These are phyloP conservation scores for Apostichopus parvimensis DNA, from an alignment of 35 echinoderm and acorn worm species.

Conservation along the genomic window DNA sequence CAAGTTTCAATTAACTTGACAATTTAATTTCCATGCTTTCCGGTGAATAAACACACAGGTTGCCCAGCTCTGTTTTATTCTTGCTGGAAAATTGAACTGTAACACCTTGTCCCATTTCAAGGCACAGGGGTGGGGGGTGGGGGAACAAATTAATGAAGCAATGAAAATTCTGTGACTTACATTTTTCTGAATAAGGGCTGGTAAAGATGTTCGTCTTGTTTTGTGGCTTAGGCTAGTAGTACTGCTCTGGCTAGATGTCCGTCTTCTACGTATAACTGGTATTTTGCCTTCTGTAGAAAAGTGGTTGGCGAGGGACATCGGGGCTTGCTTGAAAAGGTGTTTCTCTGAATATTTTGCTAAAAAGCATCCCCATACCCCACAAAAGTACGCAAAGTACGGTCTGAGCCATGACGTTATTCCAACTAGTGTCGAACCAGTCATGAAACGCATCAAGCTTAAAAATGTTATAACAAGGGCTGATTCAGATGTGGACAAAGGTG, in stretches of 20 bases:
- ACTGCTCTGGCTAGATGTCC: conserved; percentile 80
- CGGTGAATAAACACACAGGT: no score
- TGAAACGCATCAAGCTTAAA: conserved; percentile 95
- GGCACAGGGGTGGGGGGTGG: no score
- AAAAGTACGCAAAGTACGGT: conserved; percentile 95
- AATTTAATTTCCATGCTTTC: no score
- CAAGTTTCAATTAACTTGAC: no score
- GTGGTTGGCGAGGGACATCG: conserved; percentile 54
- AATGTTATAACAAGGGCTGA: conserved; percentile 89
- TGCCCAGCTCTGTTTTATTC: no score
- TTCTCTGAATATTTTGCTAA: conserved; percentile 90
- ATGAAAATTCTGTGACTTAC: conserved; percentile 21
- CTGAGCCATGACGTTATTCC: conserved; percentile 82
- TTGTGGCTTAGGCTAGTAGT: conserved; percentile 84
- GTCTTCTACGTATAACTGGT: conserved; percentile 84
- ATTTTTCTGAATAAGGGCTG: conserved; percentile 92
- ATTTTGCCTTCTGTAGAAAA: conserved; percentile 91
- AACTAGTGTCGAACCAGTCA: conserved; percentile 87
- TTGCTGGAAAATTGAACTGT: no score
- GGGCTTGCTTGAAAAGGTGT: conserved; percentile 69
- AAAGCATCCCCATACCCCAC: conserved; percentile 91
- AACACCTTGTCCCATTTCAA: no score
- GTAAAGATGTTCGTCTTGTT: conserved; percentile 92
- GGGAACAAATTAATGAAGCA: no score
- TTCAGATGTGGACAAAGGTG: conserved; percentile 77